Evolutionary conservation across 2,888 invertebrate genomes (phyloP).

Genomic region (Sinelater perroti): DNA sequence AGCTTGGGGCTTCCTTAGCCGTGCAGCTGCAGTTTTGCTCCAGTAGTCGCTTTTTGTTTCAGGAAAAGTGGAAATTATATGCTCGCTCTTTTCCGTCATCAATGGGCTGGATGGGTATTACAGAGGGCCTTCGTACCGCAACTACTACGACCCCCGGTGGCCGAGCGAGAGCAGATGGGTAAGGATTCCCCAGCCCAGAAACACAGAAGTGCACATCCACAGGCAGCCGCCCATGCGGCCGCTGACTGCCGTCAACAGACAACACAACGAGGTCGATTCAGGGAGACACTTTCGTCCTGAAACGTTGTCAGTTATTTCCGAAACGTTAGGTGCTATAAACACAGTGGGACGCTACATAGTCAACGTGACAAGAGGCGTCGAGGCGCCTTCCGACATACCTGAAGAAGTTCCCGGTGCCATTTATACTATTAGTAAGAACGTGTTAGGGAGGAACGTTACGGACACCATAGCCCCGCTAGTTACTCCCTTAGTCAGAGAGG

Average conservation of each 20-base stretch:
- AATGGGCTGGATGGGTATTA: constrained; percentile 13
- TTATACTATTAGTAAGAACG: constrained; percentile 82
- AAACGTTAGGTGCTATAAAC: constrained; percentile 80
- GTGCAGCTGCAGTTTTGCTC: too few relatives aligned
- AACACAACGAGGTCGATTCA: constrained; percentile 44
- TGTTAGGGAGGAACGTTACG: constrained; percentile 80
- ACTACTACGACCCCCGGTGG: constrained; percentile 21
- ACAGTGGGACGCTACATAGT: constrained; percentile 87
- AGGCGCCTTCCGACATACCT: constrained; percentile 56
- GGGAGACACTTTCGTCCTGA: constrained; percentile 58
- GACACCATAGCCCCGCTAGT: constrained; percentile 79
- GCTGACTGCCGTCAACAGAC: background rate
- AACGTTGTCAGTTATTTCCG: constrained; percentile 65
- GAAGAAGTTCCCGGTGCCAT: constrained; percentile 76
- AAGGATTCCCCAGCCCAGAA: constrained; percentile 47
- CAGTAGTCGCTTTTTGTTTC: background rate
- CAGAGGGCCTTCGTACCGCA: background rate
- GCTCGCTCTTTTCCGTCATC: constrained; percentile 6
- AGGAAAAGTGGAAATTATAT: constrained; percentile 19
- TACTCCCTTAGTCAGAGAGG: constrained; percentile 61
- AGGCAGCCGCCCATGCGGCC: background rate
- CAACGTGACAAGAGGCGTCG: constrained; percentile 73
- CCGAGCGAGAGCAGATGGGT: constrained; percentile 48
- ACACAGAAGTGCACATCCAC: constrained; percentile 17
- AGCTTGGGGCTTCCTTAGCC: constrained; percentile 6